Conservation (phyloP, 2,797 vertebrate species). For the Syngnathus rostellatus region DNA sequence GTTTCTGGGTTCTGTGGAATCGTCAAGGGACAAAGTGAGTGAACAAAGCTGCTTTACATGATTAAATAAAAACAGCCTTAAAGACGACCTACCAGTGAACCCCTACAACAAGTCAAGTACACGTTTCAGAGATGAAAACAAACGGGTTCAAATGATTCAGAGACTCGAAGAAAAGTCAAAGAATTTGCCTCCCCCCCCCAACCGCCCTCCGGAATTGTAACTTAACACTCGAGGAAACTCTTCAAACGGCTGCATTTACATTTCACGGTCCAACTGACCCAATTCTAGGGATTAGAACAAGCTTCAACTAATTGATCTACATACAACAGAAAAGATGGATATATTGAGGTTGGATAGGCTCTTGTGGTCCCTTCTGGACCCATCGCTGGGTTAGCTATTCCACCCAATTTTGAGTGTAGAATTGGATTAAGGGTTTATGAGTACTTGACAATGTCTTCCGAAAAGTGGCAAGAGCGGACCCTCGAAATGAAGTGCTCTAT, state of each 20-base stretch:
- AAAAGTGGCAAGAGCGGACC: background rate
- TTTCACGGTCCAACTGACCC: background rate
- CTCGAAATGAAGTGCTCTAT: slow-evolving; percentile 25
- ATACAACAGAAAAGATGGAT: no score
- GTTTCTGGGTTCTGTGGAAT: background rate
- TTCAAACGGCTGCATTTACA: background rate
- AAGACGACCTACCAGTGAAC: slow-evolving; percentile 1
- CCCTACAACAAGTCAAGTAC: background rate
- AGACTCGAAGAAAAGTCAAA: background rate
- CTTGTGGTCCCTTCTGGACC: no score
- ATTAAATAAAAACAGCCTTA: background rate
- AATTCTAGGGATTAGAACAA: background rate
- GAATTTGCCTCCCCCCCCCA: no score
- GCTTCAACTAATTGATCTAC: background rate
- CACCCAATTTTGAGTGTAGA: no score
- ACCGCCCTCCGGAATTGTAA: background rate
- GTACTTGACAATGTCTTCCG: background rate
- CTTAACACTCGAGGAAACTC: background rate
- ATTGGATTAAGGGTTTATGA: background rate
- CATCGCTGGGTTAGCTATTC: no score
- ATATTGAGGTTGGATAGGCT: no score
- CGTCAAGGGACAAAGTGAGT: background rate
- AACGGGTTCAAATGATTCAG: background rate
- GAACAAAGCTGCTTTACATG: background rate
- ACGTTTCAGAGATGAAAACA: background rate